These are phyloP conservation scores for Drosophila arizonae DNA, from an alignment of 1,140 invertebrate genomes.

Conservation along the genomic window DNA sequence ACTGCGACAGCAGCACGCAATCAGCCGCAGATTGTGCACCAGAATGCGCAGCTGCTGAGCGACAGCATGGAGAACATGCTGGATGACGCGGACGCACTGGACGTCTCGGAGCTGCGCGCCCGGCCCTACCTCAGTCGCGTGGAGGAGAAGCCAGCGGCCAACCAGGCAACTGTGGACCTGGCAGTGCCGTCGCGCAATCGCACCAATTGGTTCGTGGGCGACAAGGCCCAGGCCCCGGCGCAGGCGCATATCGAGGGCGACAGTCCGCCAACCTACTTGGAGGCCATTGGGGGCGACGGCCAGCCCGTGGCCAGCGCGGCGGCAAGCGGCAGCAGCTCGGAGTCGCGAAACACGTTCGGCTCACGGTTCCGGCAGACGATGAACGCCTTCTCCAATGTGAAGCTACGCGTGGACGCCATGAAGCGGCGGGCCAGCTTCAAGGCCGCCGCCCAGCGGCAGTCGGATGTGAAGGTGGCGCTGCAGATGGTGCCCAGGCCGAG, in stretches of 20 bases:
- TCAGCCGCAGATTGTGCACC: constrained; percentile 72
- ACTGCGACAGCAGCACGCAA: not conserved
- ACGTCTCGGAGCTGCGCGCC: constrained; percentile 34
- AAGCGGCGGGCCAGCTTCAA: constrained; percentile 73
- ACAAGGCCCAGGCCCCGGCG: constrained; percentile 43
- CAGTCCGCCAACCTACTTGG: constrained; percentile 75
- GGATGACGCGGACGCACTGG: constrained; percentile 28
- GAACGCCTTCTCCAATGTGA: constrained; percentile 68
- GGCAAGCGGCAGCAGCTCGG: constrained; percentile 8
- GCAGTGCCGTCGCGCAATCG: constrained; percentile 52
- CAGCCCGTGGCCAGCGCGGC: constrained; percentile 11
- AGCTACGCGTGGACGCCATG: constrained; percentile 70
- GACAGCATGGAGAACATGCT: constrained; percentile 75
- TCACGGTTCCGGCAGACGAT: constrained; percentile 66
- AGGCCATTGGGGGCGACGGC: constrained; percentile 64
- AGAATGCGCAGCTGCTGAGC: constrained; percentile 69
- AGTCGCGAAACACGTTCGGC: constrained; percentile 42
- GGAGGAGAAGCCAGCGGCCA: constrained; percentile 34
- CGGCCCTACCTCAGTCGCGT: constrained; percentile 58
- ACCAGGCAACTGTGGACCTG: constrained; percentile 50
- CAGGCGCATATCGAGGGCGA: constrained; percentile 65
- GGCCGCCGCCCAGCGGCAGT: constrained; percentile 40
- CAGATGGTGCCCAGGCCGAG: constrained; percentile 79
- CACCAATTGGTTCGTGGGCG: constrained; percentile 76
- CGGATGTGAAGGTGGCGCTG: constrained; percentile 65